Conservation (phyloP, 2,888 invertebrate species). For the Eueremaeus valkanovi region DNA sequence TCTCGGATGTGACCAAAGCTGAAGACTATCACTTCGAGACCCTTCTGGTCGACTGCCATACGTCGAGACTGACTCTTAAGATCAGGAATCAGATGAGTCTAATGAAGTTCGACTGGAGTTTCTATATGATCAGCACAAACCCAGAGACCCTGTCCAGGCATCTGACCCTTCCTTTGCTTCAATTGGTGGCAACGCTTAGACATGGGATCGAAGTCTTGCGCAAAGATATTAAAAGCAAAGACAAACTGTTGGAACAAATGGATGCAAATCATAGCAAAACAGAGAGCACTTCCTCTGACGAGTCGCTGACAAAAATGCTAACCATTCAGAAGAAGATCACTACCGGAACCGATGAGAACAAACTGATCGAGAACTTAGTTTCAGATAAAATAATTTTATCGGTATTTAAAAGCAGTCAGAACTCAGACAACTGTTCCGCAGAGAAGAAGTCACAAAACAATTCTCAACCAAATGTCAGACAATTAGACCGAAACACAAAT, state of each 20-base stretch:
- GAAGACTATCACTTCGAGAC: slow-evolving; percentile 13
- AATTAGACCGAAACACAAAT: neutral
- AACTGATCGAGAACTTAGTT: neutral
- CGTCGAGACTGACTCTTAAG: slow-evolving; percentile 24
- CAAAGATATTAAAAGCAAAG: neutral
- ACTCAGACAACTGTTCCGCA: neutral
- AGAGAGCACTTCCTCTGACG: neutral
- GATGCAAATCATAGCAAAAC: neutral
- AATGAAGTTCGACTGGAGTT: slow-evolving; percentile 35
- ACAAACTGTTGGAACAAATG: slow-evolving; percentile 11
- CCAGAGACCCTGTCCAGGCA: slow-evolving; percentile 24
- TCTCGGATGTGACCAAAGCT: neutral
- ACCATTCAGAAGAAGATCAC: neutral
- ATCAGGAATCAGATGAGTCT: neutral
- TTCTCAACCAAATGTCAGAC: neutral
- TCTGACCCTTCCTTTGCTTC: slow-evolving; percentile 31
- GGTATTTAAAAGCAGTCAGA: neutral
- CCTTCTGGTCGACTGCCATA: slow-evolving; percentile 34
- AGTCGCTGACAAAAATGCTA: neutral
- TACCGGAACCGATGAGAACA: neutral
- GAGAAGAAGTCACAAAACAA: neutral
- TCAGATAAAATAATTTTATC: neutral
- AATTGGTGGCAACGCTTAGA: neutral
- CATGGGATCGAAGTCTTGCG: neutral
- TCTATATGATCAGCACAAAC: slow-evolving; percentile 37